A percentile compares a stretch with the other conserved stretches of the same genome.
Conservation (phyloP, 2,113 vertebrate genomes). For the Diglossa brunneiventris region DNA sequence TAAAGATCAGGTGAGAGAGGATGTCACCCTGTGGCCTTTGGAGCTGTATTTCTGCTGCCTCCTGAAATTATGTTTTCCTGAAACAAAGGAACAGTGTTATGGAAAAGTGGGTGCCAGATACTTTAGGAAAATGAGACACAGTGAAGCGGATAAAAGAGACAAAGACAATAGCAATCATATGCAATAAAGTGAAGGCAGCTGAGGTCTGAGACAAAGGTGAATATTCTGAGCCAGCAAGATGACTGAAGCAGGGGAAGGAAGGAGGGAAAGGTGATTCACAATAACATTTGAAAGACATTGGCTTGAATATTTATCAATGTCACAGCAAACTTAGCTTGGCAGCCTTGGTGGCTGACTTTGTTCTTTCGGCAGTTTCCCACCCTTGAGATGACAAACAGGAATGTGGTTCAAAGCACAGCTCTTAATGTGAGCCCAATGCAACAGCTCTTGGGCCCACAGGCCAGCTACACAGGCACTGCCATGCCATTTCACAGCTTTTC, state of each 20-base stretch:
- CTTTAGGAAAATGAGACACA: conserved; percentile 79
- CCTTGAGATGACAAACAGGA: conserved; percentile 72
- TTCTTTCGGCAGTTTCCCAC: conserved; percentile 54
- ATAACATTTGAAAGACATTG: conserved; percentile 77
- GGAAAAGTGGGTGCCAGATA: conserved; percentile 79
- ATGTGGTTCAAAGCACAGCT: conserved; percentile 24
- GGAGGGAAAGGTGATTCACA: conserved; percentile 78
- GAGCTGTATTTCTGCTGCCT: conserved; percentile 76
- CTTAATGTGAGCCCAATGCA: not conserved
- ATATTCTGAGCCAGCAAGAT: conserved; percentile 76
- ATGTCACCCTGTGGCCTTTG: conserved; percentile 78
- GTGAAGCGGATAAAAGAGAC: conserved; percentile 74
- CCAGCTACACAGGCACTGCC: not conserved
- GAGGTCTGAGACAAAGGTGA: conserved; percentile 76
- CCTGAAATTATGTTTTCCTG: conserved; percentile 75
- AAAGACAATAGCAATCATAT: conserved; percentile 72
- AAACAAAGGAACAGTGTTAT: conserved; percentile 79
- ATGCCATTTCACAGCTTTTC: not conserved
- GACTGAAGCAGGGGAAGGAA: conserved; percentile 80
- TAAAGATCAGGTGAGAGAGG: conserved; percentile 81
- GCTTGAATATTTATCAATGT: conserved; percentile 72
- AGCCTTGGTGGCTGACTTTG: conserved; percentile 68
- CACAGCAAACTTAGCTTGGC: conserved; percentile 56
- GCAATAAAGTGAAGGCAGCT: conserved; percentile 73
- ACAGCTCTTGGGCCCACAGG: not conserved